These are phyloP conservation scores for Bombus fervidus DNA, from an alignment of 1,140 invertebrate species.

Conservation along the genomic window DNA sequence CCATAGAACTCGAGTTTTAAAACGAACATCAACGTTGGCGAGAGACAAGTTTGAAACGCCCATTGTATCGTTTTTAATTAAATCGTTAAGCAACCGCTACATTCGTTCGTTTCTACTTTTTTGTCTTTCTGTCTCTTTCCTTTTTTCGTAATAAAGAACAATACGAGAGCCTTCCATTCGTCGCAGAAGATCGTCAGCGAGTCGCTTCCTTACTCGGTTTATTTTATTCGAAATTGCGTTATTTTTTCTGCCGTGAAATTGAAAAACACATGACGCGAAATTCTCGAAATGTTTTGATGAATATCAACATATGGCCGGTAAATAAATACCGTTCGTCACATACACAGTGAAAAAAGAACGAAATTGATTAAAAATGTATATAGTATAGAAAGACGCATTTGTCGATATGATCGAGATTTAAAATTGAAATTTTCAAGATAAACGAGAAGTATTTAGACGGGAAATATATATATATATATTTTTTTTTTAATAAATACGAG, in stretches of 20 bases:
- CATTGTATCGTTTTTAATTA: constrained; percentile 48
- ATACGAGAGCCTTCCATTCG: not conserved
- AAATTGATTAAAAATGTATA: not conserved
- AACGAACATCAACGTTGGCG: not conserved
- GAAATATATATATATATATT: too few species aligned
- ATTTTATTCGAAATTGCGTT: not conserved
- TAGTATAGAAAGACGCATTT: not conserved
- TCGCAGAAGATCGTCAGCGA: not conserved
- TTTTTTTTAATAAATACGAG: too few species aligned
- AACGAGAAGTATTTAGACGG: not conserved
- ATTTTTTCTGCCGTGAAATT: not conserved
- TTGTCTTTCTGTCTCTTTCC: not conserved
- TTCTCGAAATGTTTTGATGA: not conserved
- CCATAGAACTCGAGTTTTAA: not conserved
- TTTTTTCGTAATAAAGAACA: too few species aligned
- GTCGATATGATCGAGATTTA: not conserved
- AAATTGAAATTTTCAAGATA: not conserved
- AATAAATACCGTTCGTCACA: constrained; percentile 19
- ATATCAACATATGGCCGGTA: not conserved
- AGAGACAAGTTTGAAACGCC: not conserved
- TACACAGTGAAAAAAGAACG: not conserved
- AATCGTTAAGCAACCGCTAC: constrained; percentile 8
- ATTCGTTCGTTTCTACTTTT: constrained; percentile 6
- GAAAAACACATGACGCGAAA: not conserved
- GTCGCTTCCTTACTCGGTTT: not conserved